phyloP scores from a whole-genome alignment of 1,140 invertebrate species.

The Drosophila elegans region DNA sequence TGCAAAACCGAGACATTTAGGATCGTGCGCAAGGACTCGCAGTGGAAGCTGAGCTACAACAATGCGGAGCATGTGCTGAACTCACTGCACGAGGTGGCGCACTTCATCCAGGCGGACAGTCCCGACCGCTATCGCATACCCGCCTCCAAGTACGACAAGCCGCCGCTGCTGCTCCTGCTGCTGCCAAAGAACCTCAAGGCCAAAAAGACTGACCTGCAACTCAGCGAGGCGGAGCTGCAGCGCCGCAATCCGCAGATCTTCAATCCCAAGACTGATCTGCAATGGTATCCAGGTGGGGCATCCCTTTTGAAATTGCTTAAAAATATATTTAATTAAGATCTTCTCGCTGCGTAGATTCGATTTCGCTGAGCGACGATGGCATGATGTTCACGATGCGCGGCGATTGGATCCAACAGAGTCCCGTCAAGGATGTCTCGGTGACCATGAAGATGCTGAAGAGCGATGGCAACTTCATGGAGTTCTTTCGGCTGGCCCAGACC shows the following conservation, averaged over 20 bases:
- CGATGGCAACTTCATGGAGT: constrained; percentile 88
- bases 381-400: constrained; percentile 88
- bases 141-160: constrained; percentile 93
- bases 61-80: constrained; percentile 48
- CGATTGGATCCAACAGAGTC: constrained; percentile 88
- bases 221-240: constrained; percentile 70
- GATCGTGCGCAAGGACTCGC: constrained; percentile 85
- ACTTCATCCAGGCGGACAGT: constrained; percentile 65
- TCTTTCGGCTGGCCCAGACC: constrained; percentile 90
- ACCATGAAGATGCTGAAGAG: constrained; percentile 91
- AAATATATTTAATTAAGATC: neutral
- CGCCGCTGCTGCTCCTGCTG: constrained; percentile 89
- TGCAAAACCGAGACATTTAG: constrained; percentile 89
- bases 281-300: constrained; percentile 87
- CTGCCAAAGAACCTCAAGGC: constrained; percentile 83
- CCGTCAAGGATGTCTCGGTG: constrained; percentile 89
- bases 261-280: constrained; percentile 87
- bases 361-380: constrained; percentile 87
- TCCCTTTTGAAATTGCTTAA: neutral
- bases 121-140: constrained; percentile 87
- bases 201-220: constrained; percentile 80
- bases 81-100: constrained; percentile 62
- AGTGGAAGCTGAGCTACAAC: constrained; percentile 64
- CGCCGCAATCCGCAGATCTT: constrained; percentile 76
- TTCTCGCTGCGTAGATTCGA: constrained; percentile 85